Evolutionary conservation across 1,140 invertebrate genomes (phyloP).

Genomic region (Anastatus disparis): DNA sequence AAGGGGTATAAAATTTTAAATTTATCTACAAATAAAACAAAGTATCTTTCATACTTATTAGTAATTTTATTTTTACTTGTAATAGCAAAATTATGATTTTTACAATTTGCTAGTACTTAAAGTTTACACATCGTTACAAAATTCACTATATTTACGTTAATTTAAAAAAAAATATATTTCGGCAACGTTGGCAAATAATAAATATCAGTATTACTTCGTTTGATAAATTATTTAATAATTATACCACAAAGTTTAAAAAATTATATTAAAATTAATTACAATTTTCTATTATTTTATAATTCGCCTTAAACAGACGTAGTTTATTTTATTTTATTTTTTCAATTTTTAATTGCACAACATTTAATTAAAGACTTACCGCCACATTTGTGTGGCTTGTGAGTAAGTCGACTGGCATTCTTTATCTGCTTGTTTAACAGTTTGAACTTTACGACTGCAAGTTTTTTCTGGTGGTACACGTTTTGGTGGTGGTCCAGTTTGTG

Average conservation of each 20-base stretch:
- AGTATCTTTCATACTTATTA: no score
- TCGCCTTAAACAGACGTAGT: not conserved
- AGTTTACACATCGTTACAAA: not conserved
- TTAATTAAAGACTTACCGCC: constrained; percentile 47
- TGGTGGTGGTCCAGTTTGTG: constrained; percentile 72
- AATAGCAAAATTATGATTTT: not conserved
- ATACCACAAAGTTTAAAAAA: no score
- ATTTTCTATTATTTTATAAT: not conserved
- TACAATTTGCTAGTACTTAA: not conserved
- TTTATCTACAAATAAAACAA: no score
- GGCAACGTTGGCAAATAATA: no score
- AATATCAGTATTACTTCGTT: no score
- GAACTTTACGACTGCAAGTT: constrained; percentile 69
- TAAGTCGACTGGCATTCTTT: constrained; percentile 55
- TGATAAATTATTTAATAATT: no score
- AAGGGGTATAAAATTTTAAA: no score
- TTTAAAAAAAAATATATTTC: no score
- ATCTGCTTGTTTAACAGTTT: constrained; percentile 68
- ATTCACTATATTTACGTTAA: no score
- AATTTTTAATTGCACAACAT: constrained; percentile 1
- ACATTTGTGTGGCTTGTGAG: constrained; percentile 59
- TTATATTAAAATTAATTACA: no score
- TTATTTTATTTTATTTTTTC: no score
- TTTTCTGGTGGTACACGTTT: constrained; percentile 65
- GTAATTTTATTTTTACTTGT: not conserved